Conservation (phyloP, 1,140 invertebrate genomes). For the Saccostrea glomerata region DNA sequence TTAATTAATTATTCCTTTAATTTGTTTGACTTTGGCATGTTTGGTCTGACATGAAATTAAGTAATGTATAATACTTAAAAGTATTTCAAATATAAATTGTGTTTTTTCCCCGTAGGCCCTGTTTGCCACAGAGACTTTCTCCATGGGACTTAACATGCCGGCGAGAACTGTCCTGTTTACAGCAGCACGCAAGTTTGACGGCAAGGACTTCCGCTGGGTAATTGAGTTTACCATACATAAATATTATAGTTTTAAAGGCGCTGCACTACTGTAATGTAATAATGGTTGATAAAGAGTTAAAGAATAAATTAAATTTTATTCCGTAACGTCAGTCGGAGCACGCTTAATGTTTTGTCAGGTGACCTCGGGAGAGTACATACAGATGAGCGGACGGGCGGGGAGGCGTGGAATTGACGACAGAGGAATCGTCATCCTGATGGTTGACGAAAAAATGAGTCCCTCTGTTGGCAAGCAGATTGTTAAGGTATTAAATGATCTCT, state of each 20-base stretch:
- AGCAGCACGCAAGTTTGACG: slow-evolving; percentile 96
- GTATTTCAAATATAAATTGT: too few species aligned
- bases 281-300: too few species aligned
- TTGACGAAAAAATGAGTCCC: slow-evolving; percentile 97
- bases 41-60: too few species aligned
- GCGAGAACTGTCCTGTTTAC: slow-evolving; percentile 99
- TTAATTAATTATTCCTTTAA: too few species aligned
- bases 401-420: slow-evolving; percentile 97
- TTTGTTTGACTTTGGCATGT: too few species aligned
- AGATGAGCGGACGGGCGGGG: slow-evolving; percentile 99
- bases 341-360: slow-evolving; percentile 81
- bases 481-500: slow-evolving; percentile 81
- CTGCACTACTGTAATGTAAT: too few species aligned
- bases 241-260: too few species aligned
- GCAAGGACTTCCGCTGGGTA: slow-evolving; percentile 95
- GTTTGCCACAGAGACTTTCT: slow-evolving; percentile 99
- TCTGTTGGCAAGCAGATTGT: slow-evolving; percentile 91
- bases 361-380: slow-evolving; percentile 99
- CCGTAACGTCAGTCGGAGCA: too few species aligned
- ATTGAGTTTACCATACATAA: slow-evolving; percentile 64
- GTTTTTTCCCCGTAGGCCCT: too few species aligned
- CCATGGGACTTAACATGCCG: slow-evolving; percentile 99
- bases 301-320: too few species aligned
- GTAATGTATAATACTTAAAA: not conserved
- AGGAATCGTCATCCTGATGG: slow-evolving; percentile 99